Base-by-base conservation (phyloP, 2,113 vertebrate species). In the Caretta caretta region DNA sequence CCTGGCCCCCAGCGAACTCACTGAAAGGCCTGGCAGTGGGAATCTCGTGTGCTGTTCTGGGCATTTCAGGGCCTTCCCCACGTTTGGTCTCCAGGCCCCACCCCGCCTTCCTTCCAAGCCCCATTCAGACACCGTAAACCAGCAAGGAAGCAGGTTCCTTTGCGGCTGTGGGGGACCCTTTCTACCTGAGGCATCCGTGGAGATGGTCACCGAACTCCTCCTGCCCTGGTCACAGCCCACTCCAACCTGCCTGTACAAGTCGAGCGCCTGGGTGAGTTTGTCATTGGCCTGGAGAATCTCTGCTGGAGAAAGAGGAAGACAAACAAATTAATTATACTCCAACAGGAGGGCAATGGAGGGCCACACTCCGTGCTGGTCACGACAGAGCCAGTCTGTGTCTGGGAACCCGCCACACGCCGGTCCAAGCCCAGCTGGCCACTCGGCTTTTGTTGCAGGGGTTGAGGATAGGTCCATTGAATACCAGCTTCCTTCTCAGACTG, bases 211-310 rank as follows among this genome's bases (percentile, higher is more conserved):
- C 72, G 95, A 72, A 13, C 29, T 90, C 86, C 92, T 97, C 5
- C 94, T 87, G 49, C 89, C 97, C 0, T 62, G 24, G 93, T 97
- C 95, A 1, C 84, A 93, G 75, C 95, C 79, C 76, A 96, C 96
- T 86, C 98, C 90, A 17, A 62, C 78, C 35, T 98, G 96, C 96
- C 98, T 98, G 96, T 98, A 99, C n/a, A 96, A 93, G 3, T 97
- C 98, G 0, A 99, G 98, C 0, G 38, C 98, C 5, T 93, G 93
- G 0, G 98, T 98, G 31, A 99, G 98, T 42, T 98, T 96, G 53
- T 99, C 99, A 1, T 98, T 99, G 69, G 99, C 99, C 54, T 98
- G 98, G 85, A 99, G 98, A 85, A 99, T 97, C 93, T 99, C 98
- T 2, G 97, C 98, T 99, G 92, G 24, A 80, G 92, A 76, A 87